Evolutionary conservation across 1,140 invertebrate species (phyloP).

Genomic region (Spodoptera frugiperda): DNA sequence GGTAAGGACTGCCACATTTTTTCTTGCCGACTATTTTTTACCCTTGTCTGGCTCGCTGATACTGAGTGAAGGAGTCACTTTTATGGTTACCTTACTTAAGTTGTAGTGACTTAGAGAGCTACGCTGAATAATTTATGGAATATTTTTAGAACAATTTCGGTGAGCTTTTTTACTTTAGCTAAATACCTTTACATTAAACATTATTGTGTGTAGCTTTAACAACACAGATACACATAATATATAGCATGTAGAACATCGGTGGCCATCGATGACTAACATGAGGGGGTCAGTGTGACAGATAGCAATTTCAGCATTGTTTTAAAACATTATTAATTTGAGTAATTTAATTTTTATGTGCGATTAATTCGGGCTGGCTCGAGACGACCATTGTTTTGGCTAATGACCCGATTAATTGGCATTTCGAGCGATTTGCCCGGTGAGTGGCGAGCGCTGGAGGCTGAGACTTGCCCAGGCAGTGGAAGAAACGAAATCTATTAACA

Average conservation of each 20-base stretch:
- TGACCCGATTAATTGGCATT: constrained; percentile 53
- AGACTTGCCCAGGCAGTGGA: not conserved
- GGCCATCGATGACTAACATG: not conserved
- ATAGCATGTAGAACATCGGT: not conserved
- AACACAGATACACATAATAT: not conserved
- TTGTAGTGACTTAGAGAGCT: not conserved
- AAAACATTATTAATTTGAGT: constrained; percentile 36
- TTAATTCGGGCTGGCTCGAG: constrained; percentile 24
- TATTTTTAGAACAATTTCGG: constrained; percentile 3
- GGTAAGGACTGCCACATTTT: constrained; percentile 17
- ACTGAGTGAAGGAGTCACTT: constrained; percentile 9
- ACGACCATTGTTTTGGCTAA: constrained; percentile 51
- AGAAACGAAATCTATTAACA: constrained; percentile 30
- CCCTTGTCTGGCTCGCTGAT: constrained; percentile 1
- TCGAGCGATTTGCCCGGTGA: constrained; percentile 43
- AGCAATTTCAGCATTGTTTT: constrained; percentile 4
- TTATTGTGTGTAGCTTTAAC: not conserved
- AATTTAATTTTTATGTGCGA: constrained; percentile 47
- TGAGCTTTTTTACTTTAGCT: not conserved
- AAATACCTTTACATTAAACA: constrained; percentile 3
- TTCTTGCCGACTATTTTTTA: not conserved
- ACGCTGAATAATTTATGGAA: not conserved
- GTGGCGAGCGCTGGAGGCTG: constrained; percentile 6
- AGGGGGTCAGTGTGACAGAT: not conserved
- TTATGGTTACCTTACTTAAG: not conserved